Evolutionary conservation across 2,113 vertebrate genomes (phyloP).

Genomic region (Pelobates fuscus): DNA sequence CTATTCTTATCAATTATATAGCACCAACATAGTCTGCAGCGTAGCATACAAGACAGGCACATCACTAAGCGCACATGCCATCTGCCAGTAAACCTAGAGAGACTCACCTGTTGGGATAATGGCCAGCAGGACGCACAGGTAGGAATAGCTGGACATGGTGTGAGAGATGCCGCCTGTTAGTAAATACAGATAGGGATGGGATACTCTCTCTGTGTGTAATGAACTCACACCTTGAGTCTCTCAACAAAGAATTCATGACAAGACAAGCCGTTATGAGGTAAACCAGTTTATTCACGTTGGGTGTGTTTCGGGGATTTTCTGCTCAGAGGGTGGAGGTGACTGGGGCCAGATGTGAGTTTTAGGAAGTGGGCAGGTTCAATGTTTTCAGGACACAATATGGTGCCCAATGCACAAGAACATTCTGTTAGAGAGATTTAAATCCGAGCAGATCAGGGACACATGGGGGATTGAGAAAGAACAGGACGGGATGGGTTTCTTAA

Average conservation of each 20-base stretch:
- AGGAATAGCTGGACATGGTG: neutral
- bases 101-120: conserved; percentile 2
- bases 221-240: neutral
- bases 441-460: too few relatives aligned
- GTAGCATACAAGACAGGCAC: too few relatives aligned
- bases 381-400: neutral
- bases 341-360: neutral
- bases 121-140: neutral
- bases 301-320: neutral
- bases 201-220: neutral
- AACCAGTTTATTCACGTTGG: conserved; percentile 19
- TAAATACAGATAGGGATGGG: neutral
- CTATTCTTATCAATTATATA: too few relatives aligned
- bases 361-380: neutral
- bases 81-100: too few relatives aligned
- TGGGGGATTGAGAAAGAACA: too few relatives aligned
- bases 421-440: too few relatives aligned
- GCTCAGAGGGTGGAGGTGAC: neutral
- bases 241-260: too few relatives aligned
- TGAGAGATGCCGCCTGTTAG: too few relatives aligned
- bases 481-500: too few relatives aligned
- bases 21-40: too few relatives aligned
- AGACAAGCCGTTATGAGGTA: conserved; percentile 3
- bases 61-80: too few relatives aligned
- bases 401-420: too few relatives aligned